Evolutionary conservation across 2,113 vertebrate genomes (phyloP), one percentile per base, ranked within the genome.

Genomic region (Microcebus jonahi): DNA sequence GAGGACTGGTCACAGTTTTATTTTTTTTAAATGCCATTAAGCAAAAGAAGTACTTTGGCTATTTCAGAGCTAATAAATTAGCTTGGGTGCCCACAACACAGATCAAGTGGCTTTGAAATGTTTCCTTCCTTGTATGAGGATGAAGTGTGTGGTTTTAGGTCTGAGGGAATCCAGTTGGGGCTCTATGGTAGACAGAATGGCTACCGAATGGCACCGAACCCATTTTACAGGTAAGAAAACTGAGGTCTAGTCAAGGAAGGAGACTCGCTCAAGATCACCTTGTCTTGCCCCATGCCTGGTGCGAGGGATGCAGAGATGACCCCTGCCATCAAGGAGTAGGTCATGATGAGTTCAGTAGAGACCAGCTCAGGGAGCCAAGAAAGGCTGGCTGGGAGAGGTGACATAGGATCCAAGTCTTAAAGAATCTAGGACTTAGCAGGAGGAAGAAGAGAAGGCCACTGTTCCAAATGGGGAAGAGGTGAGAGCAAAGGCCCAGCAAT

Each of bases 11-110:
- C 95, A 21, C 90, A 94, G 95, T 57, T 93, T 27, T 61, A n/a
- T 90, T 65, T 80, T 71, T 77, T 97, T 98, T 97, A 86, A 97
- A 97, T 97, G 97, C 95, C 96, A 96, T 98, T 97, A 98, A 98
- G 97, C 94, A 94, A 98, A 95, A 98, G 96, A 95, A 98, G 92
- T 86, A 86, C 98, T 98, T 96, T 87, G 97, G 98, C 96, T 98
- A 98, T 98, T 98, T 98, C 94, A 97, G 96, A 94, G 96, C 93
- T 97, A 97, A 98, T 98, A 98, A 98, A 98, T 98, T 98, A 98
- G 85, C 75, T 97, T 97, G 88, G 97, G 98, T 97, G 92, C 93
- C 97, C 97, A 98, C 97, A 98, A 98, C 91, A 95, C 67, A 85
- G 90, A 98, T 97, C 97, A 97, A 98, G 96, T 97, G 84, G 93